A percentile compares a stretch with the other conserved stretches of the same genome.
These are phyloP conservation scores for Myotis davidii DNA, from an alignment of 2,113 vertebrate species.

Conservation along the genomic window DNA sequence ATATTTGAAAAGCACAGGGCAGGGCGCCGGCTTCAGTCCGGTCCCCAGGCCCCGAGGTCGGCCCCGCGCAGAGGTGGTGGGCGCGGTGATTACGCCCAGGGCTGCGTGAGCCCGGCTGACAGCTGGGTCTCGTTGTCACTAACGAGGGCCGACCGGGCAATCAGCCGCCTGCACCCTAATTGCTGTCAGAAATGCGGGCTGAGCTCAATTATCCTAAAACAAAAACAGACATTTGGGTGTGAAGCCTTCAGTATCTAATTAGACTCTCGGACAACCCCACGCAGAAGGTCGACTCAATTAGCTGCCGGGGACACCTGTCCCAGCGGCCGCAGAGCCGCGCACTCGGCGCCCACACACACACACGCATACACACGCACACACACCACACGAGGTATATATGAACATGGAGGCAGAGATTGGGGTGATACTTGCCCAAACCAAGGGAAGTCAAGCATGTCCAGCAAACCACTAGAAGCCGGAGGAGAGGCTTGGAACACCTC, in stretches of 20 bases:
- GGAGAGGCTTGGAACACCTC: fast-evolving
- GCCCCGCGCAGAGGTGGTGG: fast-evolving
- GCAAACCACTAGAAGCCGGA: no score
- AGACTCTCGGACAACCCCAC: not conserved
- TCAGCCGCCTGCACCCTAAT: not conserved
- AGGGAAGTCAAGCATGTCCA: not conserved
- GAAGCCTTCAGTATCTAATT: not conserved
- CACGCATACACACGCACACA: fast-evolving
- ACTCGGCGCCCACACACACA: no score
- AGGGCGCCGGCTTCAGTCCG: fast-evolving
- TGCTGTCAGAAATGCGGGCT: not conserved
- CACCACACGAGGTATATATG: not conserved
- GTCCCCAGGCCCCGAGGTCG: fast-evolving
- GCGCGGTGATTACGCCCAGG: fast-evolving
- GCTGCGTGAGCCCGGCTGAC: fast-evolving
- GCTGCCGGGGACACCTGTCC: not conserved
- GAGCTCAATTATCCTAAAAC: not conserved
- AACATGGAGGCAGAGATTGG: not conserved
- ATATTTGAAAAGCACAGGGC: no score
- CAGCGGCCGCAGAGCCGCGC: not conserved
- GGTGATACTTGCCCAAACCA: not conserved
- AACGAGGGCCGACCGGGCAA: not conserved
- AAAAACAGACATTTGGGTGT: not conserved
- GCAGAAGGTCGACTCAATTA: not conserved
- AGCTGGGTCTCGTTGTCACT: not conserved